Conservation (phyloP, 2,797 vertebrate species). For the Steatocranus sp. region DNA sequence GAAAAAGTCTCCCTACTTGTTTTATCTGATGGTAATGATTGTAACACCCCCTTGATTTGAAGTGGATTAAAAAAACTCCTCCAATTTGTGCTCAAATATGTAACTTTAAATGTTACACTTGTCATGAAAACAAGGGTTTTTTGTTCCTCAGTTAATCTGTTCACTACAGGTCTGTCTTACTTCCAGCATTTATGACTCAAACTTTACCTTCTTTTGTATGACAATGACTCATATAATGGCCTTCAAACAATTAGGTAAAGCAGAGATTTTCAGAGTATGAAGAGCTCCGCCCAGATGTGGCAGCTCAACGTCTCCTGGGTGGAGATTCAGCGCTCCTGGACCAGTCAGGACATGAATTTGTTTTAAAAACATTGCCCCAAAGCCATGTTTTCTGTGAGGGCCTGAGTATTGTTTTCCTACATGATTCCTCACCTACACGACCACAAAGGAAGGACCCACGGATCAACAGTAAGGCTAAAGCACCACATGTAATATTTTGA, state of each 20-base stretch:
- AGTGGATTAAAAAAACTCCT: fast-evolving
- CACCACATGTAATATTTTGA: background rate
- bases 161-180: no score
- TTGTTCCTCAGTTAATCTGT: background rate
- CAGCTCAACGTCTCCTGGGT: background rate
- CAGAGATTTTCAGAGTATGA: background rate
- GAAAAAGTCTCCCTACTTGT: background rate
- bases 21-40: background rate
- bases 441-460: background rate
- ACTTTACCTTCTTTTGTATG: background rate
- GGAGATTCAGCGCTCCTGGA: background rate
- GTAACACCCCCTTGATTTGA: background rate
- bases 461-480: background rate
- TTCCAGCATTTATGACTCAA: background rate
- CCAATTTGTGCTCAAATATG: background rate
- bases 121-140: background rate
- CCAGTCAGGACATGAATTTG: constrained; percentile 50
- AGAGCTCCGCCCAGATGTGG: no score
- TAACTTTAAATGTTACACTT: background rate
- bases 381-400: constrained; percentile 33
- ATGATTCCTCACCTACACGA: background rate
- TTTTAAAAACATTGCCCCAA: constrained; percentile 22
- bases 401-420: background rate
- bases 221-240: background rate
- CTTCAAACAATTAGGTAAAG: background rate